A percentile compares a stretch with the other conserved stretches of the same genome.
These are phyloP conservation scores for Chaenocephalus aceratus DNA, from an alignment of 2,113 vertebrate genomes.

Conservation along the genomic window DNA sequence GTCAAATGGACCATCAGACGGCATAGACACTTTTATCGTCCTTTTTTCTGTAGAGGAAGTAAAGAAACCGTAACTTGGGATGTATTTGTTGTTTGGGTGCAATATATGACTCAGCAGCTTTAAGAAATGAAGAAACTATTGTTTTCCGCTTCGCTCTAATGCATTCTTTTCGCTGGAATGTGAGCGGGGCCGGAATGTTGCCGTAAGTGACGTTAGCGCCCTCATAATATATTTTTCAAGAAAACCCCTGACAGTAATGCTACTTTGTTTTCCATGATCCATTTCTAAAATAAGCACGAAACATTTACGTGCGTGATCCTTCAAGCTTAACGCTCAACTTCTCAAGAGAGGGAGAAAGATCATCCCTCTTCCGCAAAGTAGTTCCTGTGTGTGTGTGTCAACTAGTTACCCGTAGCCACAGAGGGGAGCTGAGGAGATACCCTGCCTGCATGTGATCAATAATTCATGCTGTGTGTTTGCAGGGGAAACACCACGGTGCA, in stretches of 20 bases:
- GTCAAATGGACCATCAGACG: too few species aligned
- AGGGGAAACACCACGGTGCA: conserved; percentile 18
- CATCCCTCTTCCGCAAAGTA: conserved; percentile 6
- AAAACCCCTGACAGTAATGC: background rate
- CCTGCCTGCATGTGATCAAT: conserved; percentile 32
- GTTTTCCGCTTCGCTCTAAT: too few species aligned
- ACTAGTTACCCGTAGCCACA: conserved; percentile 22
- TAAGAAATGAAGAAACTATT: too few species aligned
- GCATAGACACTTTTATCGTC: too few species aligned
- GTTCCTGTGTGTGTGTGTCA: background rate
- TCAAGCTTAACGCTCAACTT: conserved; percentile 8
- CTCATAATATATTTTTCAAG: too few species aligned
- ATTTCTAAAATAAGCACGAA: background rate
- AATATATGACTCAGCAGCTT: too few species aligned
- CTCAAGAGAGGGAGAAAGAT: background rate
- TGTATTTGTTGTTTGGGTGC: too few species aligned
- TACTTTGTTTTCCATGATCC: background rate
- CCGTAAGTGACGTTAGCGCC: too few species aligned
- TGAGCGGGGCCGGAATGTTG: too few species aligned
- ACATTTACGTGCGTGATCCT: conserved; percentile 13
- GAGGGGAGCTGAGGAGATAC: conserved; percentile 22
- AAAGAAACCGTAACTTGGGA: too few species aligned
- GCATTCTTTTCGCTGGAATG: too few species aligned
- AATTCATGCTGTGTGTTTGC: conserved; percentile 42
- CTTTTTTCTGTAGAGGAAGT: too few species aligned